Base-by-base conservation (phyloP, 2,797 vertebrate species). In the Bovichtus variegatus region DNA sequence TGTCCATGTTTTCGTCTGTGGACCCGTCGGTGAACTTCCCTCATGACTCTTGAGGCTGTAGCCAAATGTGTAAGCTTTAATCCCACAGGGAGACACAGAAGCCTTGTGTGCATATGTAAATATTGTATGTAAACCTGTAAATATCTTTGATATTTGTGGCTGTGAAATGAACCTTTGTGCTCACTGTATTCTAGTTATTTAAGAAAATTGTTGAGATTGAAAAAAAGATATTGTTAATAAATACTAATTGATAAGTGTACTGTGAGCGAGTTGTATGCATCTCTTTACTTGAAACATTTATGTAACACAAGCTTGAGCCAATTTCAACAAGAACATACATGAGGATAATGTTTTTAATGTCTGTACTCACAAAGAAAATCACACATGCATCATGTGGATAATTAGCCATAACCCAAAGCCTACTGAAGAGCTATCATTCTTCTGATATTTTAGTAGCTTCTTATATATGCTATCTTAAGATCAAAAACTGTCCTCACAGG, bases 81-180 rank as follows among this genome's bases (percentile, higher is more conserved):
- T 71, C 64, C 23, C 23, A 66, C 41, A 4, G 38, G 62, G 58
- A 82, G 70, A 66, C 80, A 68, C 81, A 73, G 25, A 78, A 8
- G 73, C 82, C 92, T 91, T 89, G 65, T 93, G 89, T 95, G 82
- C 62, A 91, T 87, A 90, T 92, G 86, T 93, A 93, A 82, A 91
- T 93, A 90, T 63, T 91, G 86, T 90, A 89, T 75, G 71, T 90
- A 92, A 88, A 89, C 51, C 58, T 93, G 91, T 94, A 93, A 89
- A 94, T 92, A 91, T 76, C 41, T 87, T 87, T 90, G 81, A 81
- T 90, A 88, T 91, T 87, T 88, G 89, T 91, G 84, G 71, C 65
- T 84, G 82, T 91, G 75, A 83, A 69, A 76, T 59, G 47, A 71
- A 78, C 57, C 15, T n/a, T n/a, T 23, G 13, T 90, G 79, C 87